Conservation (phyloP, 2,797 vertebrate species). For the Aldrovandia affinis region DNA sequence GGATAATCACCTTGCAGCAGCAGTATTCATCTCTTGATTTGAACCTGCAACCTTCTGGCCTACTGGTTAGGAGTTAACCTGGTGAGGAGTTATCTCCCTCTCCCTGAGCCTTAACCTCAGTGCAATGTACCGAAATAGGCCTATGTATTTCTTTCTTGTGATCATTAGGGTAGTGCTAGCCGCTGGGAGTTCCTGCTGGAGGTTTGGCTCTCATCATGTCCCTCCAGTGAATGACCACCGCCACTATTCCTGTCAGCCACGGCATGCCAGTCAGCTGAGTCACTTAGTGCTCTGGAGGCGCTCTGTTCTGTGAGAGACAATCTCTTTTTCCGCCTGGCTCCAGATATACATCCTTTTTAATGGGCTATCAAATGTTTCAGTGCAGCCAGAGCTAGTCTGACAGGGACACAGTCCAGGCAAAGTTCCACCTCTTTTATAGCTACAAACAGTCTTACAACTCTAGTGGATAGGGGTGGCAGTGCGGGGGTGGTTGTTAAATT, state of each 20-base stretch:
- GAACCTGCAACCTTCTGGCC: background rate
- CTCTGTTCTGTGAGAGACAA: background rate
- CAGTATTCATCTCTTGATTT: background rate
- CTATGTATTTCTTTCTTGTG: no score
- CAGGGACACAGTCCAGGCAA: no score
- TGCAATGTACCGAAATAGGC: no score
- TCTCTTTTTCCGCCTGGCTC: background rate
- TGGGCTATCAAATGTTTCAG: background rate
- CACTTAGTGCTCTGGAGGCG: background rate
- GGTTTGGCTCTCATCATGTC: background rate
- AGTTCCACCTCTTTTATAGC: no score
- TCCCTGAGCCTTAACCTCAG: no score
- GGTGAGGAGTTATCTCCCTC: no score
- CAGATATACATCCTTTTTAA: background rate
- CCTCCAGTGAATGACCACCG: conserved; percentile 1
- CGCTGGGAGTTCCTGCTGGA: background rate
- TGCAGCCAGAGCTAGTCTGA: background rate
- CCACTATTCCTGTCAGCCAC: conserved; percentile 8
- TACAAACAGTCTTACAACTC: no score
- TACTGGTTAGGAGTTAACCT: background rate
- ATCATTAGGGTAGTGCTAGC: background rate
- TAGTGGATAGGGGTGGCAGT: no score
- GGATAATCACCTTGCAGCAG: background rate
- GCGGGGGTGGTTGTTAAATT: no score
- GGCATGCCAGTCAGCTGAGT: background rate